Evolutionary conservation across 2,797 vertebrate species (phyloP).

Genomic region (Amblyopsis hoosieri): DNA sequence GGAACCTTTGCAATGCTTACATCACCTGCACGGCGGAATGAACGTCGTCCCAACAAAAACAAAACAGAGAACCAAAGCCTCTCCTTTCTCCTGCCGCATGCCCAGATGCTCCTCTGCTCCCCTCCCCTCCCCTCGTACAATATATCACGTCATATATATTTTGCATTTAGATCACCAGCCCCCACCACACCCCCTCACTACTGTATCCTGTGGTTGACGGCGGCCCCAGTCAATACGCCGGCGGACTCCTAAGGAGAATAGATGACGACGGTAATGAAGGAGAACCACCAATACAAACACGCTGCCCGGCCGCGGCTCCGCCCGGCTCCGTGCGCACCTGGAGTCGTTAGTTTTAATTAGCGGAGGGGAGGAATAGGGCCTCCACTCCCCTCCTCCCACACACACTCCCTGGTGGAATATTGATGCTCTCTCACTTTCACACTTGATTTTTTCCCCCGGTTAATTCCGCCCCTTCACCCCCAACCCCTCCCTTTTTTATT

Average conservation of each 20-base stretch:
- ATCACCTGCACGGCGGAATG: conserved; percentile 35
- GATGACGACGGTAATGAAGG: conserved; percentile 78
- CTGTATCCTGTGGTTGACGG: no score
- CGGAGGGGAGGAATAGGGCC: conserved; percentile 60
- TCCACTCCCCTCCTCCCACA: conserved; percentile 39
- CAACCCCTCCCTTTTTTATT: not conserved
- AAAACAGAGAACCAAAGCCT: conserved; percentile 24
- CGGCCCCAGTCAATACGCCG: conserved; percentile 64
- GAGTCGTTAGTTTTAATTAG: conserved; percentile 85
- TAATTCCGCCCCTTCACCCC: conserved; percentile 8
- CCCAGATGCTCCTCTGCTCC: conserved; percentile 32
- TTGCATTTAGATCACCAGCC: conserved; percentile 77
- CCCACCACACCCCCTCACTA: conserved; percentile 36
- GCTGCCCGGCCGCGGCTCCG: conserved; percentile 59
- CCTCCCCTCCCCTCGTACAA: conserved; percentile 38
- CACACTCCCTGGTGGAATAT: conserved; percentile 53
- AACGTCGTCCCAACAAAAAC: not conserved
- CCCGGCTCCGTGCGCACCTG: conserved; percentile 63
- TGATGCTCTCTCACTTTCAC: conserved; percentile 36
- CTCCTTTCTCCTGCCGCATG: conserved; percentile 26
- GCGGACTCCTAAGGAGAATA: conserved; percentile 74
- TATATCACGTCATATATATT: conserved; percentile 59
- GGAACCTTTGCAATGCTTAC: conserved; percentile 52
- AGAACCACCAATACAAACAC: conserved; percentile 79
- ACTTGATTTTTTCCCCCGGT: not conserved